Percentiles rank a stretch among this genome's conserved stretches.
These are phyloP conservation scores for Hydractinia symbiolongicarpus DNA, from an alignment of 30 jellyfish, hydroid and myxozoan genomes.

Conservation along the genomic window DNA sequence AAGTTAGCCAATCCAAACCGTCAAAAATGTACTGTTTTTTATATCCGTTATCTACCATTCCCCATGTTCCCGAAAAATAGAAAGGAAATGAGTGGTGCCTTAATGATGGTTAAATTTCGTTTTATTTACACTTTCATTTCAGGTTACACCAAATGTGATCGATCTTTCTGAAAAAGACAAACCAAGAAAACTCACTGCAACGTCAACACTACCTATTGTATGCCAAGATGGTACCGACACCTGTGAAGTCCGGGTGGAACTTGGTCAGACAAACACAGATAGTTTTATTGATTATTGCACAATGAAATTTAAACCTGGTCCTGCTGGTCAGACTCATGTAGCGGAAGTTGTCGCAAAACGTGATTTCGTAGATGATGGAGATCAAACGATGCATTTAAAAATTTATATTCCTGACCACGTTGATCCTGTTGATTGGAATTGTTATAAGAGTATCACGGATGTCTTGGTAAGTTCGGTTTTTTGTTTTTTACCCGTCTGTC, in stretches of 20 bases:
- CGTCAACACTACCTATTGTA: constrained; percentile 70
- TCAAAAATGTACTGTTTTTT: too few species aligned
- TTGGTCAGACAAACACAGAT: constrained; percentile 64
- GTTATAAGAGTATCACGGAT: constrained; percentile 60
- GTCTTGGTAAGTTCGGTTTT: constrained; percentile 38
- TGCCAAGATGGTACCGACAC: constrained; percentile 38
- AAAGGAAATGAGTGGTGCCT: too few species aligned
- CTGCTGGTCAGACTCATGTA: constrained; percentile 47
- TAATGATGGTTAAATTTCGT: neutral
- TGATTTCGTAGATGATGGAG: constrained; percentile 90
- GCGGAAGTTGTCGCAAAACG: constrained; percentile 71
- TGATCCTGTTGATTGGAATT: constrained; percentile 91
- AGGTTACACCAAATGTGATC: constrained; percentile 26
- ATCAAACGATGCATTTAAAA: constrained; percentile 58
- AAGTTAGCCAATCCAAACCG: too few species aligned
- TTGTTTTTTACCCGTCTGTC: too few species aligned
- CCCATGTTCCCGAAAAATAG: too few species aligned
- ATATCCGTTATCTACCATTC: too few species aligned
- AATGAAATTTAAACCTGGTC: constrained; percentile 51
- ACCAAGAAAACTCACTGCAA: constrained; percentile 45
- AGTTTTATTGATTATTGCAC: constrained; percentile 55
- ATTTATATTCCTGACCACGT: constrained; percentile 52
- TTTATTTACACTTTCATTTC: neutral
- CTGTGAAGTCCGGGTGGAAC: constrained; percentile 59
- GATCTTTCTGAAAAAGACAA: constrained; percentile 58